Evolutionary conservation across 23 tunicate genomes (phyloP), one percentile per base, ranked within the genome.

Genomic region (Halocynthia aurantium): DNA sequence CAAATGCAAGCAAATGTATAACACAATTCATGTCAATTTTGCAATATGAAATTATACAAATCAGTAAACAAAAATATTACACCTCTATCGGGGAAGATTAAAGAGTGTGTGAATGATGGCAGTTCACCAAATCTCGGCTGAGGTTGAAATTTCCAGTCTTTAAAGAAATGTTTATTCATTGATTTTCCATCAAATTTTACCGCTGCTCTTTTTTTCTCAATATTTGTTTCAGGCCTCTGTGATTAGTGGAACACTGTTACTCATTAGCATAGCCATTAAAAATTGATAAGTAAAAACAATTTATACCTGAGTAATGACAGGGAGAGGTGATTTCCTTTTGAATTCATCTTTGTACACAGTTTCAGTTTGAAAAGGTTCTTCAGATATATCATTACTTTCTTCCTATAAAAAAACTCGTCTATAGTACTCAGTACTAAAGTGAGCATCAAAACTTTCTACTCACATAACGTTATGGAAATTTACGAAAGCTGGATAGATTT

Each of bases 81-180:
- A 31, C 44, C 44, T 31, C 75, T 84, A 74, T 83, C 88, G 0
- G 96, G 96, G 31, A 85, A 89, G 10, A 89, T 73, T 9, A 89
- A 61, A 7, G 96, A 83, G 13, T 80, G 76, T 13, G 96, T 84
- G 61, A 75, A 89, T 18, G 85, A 61, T 8, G 96, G 96, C 51
- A 89, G 81, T 69, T 89, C 96, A 51, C 96, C 96, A 70, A 76
- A 89, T 62, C 96, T 76, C 52, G 80, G 77, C 31, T 67, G 67
- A 52, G 51, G 75, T 70, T 89, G 53, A 10, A 63, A 68, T 62
- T 82, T 79, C 83, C 88, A 82, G 21, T 84, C 83, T 82, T 85
- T 91, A 68, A 56, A 92, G 80, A 11, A 57, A 53, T 82, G 71
- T 65, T 86, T 92, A 83, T 92, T 92, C 22, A 80, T 92, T 22